Evolutionary conservation across 2,113 vertebrate genomes (phyloP).

Genomic region (Rousettus leschenaultii): DNA sequence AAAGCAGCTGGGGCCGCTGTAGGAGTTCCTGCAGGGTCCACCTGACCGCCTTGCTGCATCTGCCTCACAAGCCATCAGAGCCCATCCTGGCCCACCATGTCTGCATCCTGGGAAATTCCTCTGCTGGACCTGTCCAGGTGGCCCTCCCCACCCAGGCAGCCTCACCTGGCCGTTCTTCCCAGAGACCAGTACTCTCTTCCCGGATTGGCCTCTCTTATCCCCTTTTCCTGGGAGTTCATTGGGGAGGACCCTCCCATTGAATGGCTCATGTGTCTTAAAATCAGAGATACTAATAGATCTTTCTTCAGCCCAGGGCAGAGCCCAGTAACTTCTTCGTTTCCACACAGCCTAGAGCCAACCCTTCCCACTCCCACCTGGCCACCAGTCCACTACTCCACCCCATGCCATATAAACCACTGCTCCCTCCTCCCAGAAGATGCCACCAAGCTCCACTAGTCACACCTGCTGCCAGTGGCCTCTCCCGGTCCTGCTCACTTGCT

Average conservation of each 20-base stretch:
- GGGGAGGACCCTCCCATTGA: not conserved
- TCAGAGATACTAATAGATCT: not conserved
- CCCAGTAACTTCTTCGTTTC: not conserved
- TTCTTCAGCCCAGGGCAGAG: not conserved
- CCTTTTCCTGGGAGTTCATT: not conserved
- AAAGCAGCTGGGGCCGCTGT: not conserved
- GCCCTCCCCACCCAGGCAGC: not conserved
- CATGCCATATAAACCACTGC: not conserved
- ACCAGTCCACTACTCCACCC: rapidly evolving
- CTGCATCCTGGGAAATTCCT: not conserved
- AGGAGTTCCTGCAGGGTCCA: not conserved
- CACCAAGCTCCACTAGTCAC: not conserved
- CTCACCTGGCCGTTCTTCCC: not conserved
- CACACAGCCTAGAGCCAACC: not conserved
- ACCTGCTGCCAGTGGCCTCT: not conserved
- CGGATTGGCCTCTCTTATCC: not conserved
- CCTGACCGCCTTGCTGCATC: too few species aligned
- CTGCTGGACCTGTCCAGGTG: not conserved
- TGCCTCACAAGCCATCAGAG: too few species aligned
- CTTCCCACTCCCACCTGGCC: not conserved
- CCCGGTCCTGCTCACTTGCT: not conserved
- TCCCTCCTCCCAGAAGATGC: not conserved
- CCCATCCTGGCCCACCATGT: not conserved
- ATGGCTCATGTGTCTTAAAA: not conserved
- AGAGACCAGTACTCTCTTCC: not conserved